Conservation (phyloP, 2,888 invertebrate genomes). For the Aricia artaxerxes region DNA sequence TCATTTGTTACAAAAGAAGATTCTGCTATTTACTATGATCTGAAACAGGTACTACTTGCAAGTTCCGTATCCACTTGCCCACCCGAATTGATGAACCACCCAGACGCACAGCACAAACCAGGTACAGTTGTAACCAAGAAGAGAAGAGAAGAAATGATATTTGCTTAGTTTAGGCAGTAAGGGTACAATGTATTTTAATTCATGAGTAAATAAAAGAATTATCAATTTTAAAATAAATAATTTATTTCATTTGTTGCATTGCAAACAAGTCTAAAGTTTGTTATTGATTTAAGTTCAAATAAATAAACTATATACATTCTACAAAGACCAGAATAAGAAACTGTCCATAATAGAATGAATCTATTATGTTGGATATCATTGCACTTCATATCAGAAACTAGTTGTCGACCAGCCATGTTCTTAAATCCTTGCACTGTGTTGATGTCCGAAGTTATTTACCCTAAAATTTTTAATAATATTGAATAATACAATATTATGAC, state of each 20-base stretch:
- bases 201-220: background rate
- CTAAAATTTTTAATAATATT: background rate
- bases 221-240: background rate
- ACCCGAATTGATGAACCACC: conserved; percentile 97
- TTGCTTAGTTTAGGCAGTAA: conserved; percentile 75
- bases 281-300: background rate
- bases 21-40: conserved; percentile 95
- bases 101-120: conserved; percentile 98
- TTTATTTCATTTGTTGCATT: background rate
- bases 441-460: background rate
- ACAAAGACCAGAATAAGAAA: background rate
- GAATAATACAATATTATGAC: background rate
- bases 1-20: conserved; percentile 99
- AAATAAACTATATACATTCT: background rate
- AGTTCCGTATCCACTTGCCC: conserved; percentile 98
- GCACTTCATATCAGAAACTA: background rate
- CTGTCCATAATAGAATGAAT: background rate
- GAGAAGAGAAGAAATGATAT: conserved; percentile 96
- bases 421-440: background rate
- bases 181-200: background rate
- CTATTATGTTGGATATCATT: background rate
- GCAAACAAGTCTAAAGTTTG: background rate
- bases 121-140: conserved; percentile 97
- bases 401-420: conserved; percentile 8
- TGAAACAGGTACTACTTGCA: conserved; percentile 93